Conservation (phyloP, 2,113 vertebrate genomes). For the Chauna torquata region DNA sequence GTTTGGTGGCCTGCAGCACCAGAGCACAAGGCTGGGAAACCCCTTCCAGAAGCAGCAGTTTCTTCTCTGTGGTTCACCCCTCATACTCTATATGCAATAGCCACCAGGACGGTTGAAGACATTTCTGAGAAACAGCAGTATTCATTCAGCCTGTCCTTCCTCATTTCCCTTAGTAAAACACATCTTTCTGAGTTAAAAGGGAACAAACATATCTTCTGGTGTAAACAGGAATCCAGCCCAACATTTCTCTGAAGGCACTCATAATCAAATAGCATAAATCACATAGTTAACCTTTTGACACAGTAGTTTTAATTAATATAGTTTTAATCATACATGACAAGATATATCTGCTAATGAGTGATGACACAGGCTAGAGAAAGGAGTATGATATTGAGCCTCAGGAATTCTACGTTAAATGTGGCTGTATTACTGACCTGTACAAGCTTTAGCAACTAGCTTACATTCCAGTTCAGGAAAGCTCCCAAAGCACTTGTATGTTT, state of each 20-base stretch:
- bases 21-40: background rate
- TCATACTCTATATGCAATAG: background rate
- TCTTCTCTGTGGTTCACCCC: background rate
- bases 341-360: background rate
- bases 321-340: conserved; percentile 64
- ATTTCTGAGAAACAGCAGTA: background rate
- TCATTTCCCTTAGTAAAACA: background rate
- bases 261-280: conserved; percentile 60
- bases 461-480: background rate
- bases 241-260: conserved; percentile 18
- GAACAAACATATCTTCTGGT: background rate
- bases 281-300: conserved; percentile 62
- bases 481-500: background rate
- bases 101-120: background rate
- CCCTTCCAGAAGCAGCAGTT: background rate
- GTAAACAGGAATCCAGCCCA: conserved; percentile 44
- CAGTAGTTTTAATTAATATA: conserved; percentile 56
- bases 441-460: background rate
- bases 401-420: background rate
- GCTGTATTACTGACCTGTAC: background rate
- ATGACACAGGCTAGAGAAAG: background rate
- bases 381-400: background rate
- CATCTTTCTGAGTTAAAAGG: conserved; percentile 39
- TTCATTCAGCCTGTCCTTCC: background rate
- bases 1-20: accelerated